Conservation (phyloP, 1,140 invertebrate genomes). For the Oncopodura yosiiana region DNA sequence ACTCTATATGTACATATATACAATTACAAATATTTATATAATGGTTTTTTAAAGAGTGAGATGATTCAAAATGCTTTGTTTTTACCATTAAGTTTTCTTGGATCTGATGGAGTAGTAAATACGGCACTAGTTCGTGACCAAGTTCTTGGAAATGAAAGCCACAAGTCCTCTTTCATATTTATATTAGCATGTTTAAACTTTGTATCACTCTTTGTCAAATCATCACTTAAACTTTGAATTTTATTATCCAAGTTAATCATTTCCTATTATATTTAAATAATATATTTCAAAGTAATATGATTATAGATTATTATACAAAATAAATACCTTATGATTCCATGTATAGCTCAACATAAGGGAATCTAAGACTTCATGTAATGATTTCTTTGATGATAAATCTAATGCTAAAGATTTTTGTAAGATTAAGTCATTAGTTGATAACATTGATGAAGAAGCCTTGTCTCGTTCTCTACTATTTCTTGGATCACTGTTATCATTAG, state of each 20-base stretch:
- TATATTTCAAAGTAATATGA: not conserved
- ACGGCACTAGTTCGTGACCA: slow-evolving; percentile 23
- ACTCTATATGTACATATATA: not conserved
- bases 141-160: slow-evolving; percentile 26
- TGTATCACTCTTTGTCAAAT: slow-evolving; percentile 13
- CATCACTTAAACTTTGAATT: slow-evolving; percentile 10
- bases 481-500: not conserved
- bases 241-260: slow-evolving; percentile 14
- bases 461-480: not conserved
- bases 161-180: slow-evolving; percentile 22
- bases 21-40: not conserved
- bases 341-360: slow-evolving; percentile 7
- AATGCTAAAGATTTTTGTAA: not conserved
- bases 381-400: not conserved
- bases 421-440: not conserved
- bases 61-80: not conserved
- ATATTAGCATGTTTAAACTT: slow-evolving; percentile 24
- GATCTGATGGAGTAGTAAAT: slow-evolving; percentile 22
- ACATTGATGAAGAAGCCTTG: not conserved
- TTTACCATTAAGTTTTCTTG: slow-evolving; percentile 13
- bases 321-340: slow-evolving; percentile 20
- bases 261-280: slow-evolving; percentile 7
- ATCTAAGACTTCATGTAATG: slow-evolving; percentile 23
- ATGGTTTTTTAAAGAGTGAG: slow-evolving; percentile 3
- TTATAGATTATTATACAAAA: no score